phyloP scores from a whole-genome alignment of 2,888 invertebrate species.

The Tetrapedia diversipes region DNA sequence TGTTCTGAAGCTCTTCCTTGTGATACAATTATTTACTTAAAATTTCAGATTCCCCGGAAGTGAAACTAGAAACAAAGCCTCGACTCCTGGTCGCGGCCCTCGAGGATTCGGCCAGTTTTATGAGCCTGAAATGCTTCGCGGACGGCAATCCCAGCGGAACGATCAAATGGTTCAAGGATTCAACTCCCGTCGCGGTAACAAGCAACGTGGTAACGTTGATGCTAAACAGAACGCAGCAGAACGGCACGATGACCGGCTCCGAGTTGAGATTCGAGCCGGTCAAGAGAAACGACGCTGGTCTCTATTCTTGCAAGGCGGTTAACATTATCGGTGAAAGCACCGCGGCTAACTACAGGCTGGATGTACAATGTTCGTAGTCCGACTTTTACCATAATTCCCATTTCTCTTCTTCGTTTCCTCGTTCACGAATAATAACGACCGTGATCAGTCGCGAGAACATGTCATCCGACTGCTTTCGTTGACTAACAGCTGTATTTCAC shows the following conservation, averaged over 20 bases:
- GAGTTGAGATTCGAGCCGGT: constrained; percentile 85
- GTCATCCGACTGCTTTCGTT: constrained; percentile 13
- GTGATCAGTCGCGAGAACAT: constrained; percentile 17
- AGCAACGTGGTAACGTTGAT: constrained; percentile 81
- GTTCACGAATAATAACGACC: background rate
- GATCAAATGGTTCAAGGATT: constrained; percentile 84
- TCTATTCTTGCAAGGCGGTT: constrained; percentile 93
- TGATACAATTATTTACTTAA: background rate
- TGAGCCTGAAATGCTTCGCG: constrained; percentile 84
- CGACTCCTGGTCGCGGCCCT: constrained; percentile 81
- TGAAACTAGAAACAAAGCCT: constrained; percentile 83
- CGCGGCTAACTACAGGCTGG: constrained; percentile 84
- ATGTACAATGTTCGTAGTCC: constrained; percentile 84
- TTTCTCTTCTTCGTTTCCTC: background rate
- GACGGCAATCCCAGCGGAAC: constrained; percentile 85
- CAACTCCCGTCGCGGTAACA: constrained; percentile 68
- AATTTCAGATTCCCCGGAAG: constrained; percentile 84
- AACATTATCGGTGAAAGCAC: constrained; percentile 89
- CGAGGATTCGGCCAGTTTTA: constrained; percentile 84
- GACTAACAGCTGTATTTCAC: background rate
- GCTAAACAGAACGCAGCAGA: constrained; percentile 84
- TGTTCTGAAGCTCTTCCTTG: too few relatives aligned
- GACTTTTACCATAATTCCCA: constrained; percentile 30
- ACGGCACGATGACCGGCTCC: constrained; percentile 78
- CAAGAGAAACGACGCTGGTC: constrained; percentile 86